Percentiles rank a stretch among this genome's conserved stretches.
phyloP scores from a whole-genome alignment of 64 coral and sea anemone species.

The Cladopsammia gracilis region DNA sequence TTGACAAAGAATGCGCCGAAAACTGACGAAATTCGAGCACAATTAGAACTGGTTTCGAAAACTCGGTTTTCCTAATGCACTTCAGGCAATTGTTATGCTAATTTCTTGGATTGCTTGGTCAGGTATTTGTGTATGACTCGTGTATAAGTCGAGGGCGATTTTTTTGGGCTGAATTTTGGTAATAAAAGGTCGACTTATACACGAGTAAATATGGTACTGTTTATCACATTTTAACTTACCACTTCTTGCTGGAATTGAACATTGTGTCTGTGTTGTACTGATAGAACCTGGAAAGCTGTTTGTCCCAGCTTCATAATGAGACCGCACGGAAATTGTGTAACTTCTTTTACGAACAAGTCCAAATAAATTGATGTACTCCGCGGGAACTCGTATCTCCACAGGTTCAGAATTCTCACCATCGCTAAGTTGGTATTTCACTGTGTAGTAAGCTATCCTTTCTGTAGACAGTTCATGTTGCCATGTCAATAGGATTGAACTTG shows the following conservation, averaged over 20 bases:
- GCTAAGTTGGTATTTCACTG: slow-evolving; percentile 25
- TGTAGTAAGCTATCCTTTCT: slow-evolving; percentile 42
- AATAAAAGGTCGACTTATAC: no score
- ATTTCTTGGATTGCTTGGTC: no score
- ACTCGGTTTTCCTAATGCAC: no score
- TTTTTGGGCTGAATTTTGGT: no score
- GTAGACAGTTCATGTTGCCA: slow-evolving; percentile 48
- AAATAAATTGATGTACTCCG: not conserved
- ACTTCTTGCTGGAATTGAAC: not conserved
- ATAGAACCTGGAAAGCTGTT: not conserved
- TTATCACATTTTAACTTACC: not conserved
- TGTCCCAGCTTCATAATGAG: not conserved
- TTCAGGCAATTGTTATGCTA: no score
- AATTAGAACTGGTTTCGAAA: no score
- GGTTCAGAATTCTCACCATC: slow-evolving; percentile 1
- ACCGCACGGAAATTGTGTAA: slow-evolving; percentile 34
- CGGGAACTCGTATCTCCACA: not conserved
- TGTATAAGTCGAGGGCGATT: no score
- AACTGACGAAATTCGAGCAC: no score
- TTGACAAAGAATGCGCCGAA: no score
- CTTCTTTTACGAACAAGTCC: slow-evolving; percentile 11
- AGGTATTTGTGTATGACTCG: no score
- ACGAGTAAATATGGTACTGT: no score
- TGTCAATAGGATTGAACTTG: slow-evolving; percentile 41
- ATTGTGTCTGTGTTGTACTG: slow-evolving; percentile 4